phyloP scores from a whole-genome alignment of 2,797 vertebrate species.

The Chaetophractus vellerosus region DNA sequence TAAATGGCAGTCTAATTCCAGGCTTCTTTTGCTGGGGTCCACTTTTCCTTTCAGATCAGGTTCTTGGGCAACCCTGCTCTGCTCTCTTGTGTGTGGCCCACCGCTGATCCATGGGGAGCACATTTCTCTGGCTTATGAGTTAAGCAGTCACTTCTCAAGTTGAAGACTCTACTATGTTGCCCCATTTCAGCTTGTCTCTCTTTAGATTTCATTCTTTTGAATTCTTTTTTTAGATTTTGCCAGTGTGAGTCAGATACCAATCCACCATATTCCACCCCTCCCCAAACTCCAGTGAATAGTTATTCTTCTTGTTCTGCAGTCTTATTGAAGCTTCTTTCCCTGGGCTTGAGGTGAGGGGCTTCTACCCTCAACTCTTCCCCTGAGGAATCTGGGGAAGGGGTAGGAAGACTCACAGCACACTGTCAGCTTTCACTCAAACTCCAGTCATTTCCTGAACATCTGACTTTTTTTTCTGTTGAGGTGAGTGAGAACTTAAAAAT shows the following conservation, averaged over 20 bases:
- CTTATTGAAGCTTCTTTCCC: background rate
- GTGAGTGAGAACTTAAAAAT: background rate
- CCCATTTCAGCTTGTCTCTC: background rate
- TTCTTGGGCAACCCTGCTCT: background rate
- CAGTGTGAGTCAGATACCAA: background rate
- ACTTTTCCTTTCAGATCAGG: background rate
- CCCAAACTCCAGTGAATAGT: background rate
- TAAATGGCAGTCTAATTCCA: background rate
- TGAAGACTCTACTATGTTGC: background rate
- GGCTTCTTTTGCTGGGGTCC: background rate
- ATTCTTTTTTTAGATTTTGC: conserved; percentile 57
- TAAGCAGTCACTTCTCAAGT: background rate
- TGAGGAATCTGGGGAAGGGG: background rate
- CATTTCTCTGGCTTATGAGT: background rate
- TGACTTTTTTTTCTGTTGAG: background rate
- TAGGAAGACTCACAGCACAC: background rate
- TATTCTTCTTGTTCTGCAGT: background rate
- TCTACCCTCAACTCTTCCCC: background rate
- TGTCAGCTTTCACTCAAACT: background rate
- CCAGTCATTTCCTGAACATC: background rate
- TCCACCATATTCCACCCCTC: background rate
- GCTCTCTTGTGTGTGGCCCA: background rate
- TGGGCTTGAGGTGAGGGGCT: background rate
- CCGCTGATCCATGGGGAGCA: background rate
- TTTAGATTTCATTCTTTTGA: background rate